Percentiles rank a stretch among this genome's conserved stretches.
These are phyloP conservation scores for Macrocentrus cingulum DNA, from an alignment of 1,140 invertebrate species.

Conservation along the genomic window DNA sequence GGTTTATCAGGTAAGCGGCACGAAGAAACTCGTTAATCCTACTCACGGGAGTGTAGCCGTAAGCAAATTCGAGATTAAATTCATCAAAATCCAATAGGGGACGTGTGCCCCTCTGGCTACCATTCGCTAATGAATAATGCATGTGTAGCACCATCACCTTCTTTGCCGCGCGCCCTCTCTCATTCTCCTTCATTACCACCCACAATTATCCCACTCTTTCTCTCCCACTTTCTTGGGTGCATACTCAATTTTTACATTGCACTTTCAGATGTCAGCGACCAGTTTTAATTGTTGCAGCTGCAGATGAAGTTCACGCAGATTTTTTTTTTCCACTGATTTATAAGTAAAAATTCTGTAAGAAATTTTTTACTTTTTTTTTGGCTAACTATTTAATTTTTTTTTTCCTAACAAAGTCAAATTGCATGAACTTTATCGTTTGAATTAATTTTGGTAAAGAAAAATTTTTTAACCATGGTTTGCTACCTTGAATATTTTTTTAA, in stretches of 20 bases:
- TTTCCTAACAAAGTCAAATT: no score
- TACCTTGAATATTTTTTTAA: no score
- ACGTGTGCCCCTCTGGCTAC: conserved; percentile 38
- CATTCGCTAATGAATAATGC: conserved; percentile 54
- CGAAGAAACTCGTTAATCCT: conserved; percentile 48
- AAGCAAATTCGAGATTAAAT: conserved; percentile 58
- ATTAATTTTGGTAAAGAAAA: no score
- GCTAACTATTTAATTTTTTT: no score
- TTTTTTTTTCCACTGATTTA: no score
- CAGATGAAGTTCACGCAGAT: no score
- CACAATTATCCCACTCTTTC: conserved; percentile 11
- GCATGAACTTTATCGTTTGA: no score
- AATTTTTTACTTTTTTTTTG: no score
- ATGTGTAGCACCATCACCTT: conserved; percentile 36
- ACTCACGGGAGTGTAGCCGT: conserved; percentile 38
- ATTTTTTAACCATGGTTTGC: no score
- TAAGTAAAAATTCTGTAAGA: no score
- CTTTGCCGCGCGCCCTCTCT: neutral
- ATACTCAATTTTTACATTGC: neutral
- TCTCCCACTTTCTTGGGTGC: conserved; percentile 9
- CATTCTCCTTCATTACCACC: neutral
- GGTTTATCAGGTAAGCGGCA: conserved; percentile 21
- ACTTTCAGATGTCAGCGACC: no score
- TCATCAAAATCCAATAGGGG: conserved; percentile 57
- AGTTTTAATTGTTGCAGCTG: no score